Evolutionary conservation across 2,797 vertebrate genomes (phyloP), one percentile per base, ranked within the genome.

Genomic region (Hippopotamyrus pictus): DNA sequence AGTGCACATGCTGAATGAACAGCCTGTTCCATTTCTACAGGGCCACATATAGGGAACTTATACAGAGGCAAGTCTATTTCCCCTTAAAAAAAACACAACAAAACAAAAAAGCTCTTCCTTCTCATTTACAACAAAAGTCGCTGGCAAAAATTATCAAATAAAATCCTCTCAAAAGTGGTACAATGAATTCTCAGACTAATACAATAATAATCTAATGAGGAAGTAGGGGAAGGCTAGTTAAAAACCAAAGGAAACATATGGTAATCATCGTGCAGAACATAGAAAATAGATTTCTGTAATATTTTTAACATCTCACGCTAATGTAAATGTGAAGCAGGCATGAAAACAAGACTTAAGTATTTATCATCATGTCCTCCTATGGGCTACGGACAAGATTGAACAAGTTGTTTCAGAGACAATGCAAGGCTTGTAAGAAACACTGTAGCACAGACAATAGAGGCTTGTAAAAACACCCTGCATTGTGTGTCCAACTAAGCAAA

Each of bases 1-100:
- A 85, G 79, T 85, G 53, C 88, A 19, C 41, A 29, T 6, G 62
- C 83, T 69, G 88, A 89, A 86, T 59, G 41, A 59, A 83, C 88
- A 85, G 54, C 14, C 82, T 85, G 62, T 76, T 79, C 46, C 50
- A 44, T 12, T 54, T 76, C 50, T 51, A 46, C 83, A 22, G 25
- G 19, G 57, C 9, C 22, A 84, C 46, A 51, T 86, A 86, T 69
- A 46, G 44, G 19, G 25, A 86, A 59, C 33, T 57, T 85, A 89
- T 4, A 53, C 51, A 53, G 50, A 51, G 50, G 50, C 12, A 51
- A 51, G 19, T 22, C 14, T 29, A 19, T 6, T 57, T 37, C 53
- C 22, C 11, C 51, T 62, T 69, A 11, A 82, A 22, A 65, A 54
- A 17, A 53, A 48, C 29, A 14, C 2, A 14, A 37, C 25, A 54